Evolutionary conservation across 1,140 invertebrate genomes (phyloP), one percentile per base, ranked within the genome.

Genomic region (Bombus superbus): DNA sequence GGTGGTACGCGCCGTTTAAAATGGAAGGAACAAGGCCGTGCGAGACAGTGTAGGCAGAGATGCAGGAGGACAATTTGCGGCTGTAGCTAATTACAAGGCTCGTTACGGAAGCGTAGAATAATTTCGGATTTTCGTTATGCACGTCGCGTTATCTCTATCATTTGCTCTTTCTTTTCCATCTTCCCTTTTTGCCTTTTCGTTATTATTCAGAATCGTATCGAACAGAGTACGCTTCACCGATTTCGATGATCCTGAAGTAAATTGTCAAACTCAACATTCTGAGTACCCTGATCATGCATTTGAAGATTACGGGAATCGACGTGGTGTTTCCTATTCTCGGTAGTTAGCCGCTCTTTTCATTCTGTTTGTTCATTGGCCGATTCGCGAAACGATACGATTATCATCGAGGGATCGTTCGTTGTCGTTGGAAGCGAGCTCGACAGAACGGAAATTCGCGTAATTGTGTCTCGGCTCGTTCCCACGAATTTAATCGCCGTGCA

Each of bases 81-180:
- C 68, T 81, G 86, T 81, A 86, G 87, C 91, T 93, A 93, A 93
- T 93, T 93, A 92, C 90, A 89, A 88, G 84, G 80, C 86, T 92
- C 88, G 86, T 92, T 92, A 91, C 85, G 79, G 81, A 87, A 89
- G 81, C 79, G 83, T 78, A 75, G 83, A 88, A 91, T 90, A 90
- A 92, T 92, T 91, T 76, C 75, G 84, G 68, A 88, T 90, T 88
- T 88, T 89, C 64, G 83, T 90, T 87, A 53, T 53, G 47, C 47
- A 53, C 18, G 47, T 53, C 47, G 47, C 22, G 82, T 86, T 74
- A 66, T 83, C 86, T 47, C 69, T 28, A 44, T 8, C 35, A 1
- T 9, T 10, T 38, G 42, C n/a, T 10, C 53, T 25, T 1, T 57
- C 25, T 28, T 4, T 9, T 18, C 13, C 9, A 15, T 25, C 1